Evolutionary conservation across 2,113 vertebrate genomes (phyloP).

Genomic region (Pygoscelis antarcticus): DNA sequence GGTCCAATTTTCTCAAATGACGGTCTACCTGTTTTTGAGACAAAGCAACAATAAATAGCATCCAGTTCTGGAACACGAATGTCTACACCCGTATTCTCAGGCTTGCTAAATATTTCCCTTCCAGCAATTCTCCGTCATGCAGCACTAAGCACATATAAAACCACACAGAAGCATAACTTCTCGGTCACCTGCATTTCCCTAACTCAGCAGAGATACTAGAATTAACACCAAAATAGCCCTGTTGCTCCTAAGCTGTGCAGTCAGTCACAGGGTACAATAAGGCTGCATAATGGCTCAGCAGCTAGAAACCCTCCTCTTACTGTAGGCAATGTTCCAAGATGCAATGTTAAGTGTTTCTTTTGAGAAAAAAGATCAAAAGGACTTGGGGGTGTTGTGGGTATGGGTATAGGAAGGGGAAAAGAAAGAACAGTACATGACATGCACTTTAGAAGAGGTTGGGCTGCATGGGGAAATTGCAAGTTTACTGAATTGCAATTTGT

Average conservation of each 20-base stretch:
- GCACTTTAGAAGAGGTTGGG: neutral
- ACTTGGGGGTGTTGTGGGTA: neutral
- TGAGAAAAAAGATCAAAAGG: neutral
- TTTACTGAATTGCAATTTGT: neutral
- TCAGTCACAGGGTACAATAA: neutral
- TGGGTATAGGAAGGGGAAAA: neutral
- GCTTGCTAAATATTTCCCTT: neutral
- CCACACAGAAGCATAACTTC: rapidly evolving
- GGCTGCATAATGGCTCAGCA: neutral
- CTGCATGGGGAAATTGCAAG: neutral
- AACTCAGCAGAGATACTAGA: neutral
- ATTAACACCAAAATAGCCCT: neutral
- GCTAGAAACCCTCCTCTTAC: neutral
- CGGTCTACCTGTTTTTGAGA: conserved; percentile 90
- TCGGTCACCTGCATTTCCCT: neutral
- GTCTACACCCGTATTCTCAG: neutral
- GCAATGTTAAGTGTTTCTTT: neutral
- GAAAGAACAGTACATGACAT: neutral
- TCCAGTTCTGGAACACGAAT: neutral
- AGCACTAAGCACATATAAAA: neutral
- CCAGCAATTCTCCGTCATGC: neutral
- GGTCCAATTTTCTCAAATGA: conserved; percentile 96
- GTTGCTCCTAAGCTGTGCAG: neutral
- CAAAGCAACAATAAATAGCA: conserved; percentile 37
- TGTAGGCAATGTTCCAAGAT: neutral